phyloP scores from a whole-genome alignment of 1,140 invertebrate genomes.

The Habropoda laboriosa region DNA sequence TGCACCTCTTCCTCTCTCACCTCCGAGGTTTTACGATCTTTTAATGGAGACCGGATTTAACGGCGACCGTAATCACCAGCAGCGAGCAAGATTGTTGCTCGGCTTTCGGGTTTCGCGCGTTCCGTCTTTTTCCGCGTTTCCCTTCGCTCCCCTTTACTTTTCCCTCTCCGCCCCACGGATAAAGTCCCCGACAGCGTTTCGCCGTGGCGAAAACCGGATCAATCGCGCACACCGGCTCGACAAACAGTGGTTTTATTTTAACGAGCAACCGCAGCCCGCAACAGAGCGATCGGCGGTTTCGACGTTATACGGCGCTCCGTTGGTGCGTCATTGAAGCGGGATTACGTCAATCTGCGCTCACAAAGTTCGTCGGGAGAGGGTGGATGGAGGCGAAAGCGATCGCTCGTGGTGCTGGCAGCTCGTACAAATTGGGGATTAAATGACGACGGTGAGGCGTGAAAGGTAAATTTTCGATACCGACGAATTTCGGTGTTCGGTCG shows the following conservation, averaged over 20 bases:
- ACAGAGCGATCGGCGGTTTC: slow-evolving; percentile 68
- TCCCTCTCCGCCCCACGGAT: neutral
- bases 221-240: slow-evolving; percentile 58
- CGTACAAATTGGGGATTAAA: slow-evolving; percentile 68
- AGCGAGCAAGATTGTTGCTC: slow-evolving; percentile 46
- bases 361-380: slow-evolving; percentile 63
- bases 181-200: slow-evolving; percentile 14
- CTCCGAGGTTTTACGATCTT: slow-evolving; percentile 67
- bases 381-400: slow-evolving; percentile 58
- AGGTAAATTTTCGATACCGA: slow-evolving; percentile 50
- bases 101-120: slow-evolving; percentile 32
- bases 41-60: slow-evolving; percentile 72
- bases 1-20: slow-evolving; percentile 20
- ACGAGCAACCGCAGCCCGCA: slow-evolving; percentile 66
- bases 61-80: slow-evolving; percentile 57
- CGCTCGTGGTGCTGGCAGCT: slow-evolving; percentile 65
- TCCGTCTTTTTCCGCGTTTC: neutral
- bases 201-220: slow-evolving; percentile 45
- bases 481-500: slow-evolving; percentile 27
- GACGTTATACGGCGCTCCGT: slow-evolving; percentile 59
- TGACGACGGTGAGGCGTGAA: slow-evolving; percentile 62
- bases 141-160: slow-evolving; percentile 15
- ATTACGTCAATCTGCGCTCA: slow-evolving; percentile 68
- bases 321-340: slow-evolving; percentile 65
- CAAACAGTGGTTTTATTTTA: slow-evolving; percentile 67